Evolutionary conservation across 2,797 vertebrate species (phyloP), one percentile per base, ranked within the genome.

Genomic region (Acipenser transmontanus): DNA sequence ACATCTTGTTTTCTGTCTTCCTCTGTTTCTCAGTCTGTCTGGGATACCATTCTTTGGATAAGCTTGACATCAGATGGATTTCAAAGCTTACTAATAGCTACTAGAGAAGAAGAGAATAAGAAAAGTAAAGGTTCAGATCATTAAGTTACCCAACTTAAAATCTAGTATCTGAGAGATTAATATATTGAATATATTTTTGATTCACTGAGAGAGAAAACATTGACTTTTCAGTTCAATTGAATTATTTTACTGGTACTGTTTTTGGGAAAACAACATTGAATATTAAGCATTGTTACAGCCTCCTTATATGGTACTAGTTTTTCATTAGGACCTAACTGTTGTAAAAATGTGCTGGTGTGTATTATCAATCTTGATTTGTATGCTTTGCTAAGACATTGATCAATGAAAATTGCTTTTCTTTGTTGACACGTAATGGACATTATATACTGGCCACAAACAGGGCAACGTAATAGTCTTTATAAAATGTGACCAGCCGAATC

Each of bases 351-450:
- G 77, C 74, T 84, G 82, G 84, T 88, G 87, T 87, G 75, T 83
- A 81, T 85, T 88, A 90, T 90, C 85, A 88, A 86, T 89, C 86
- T 90, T 73, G 85, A 86, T 91, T 81, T 85, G 76, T 83, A 84
- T 85, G 70, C 76, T 75, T 78, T 78, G 76, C 78, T 84, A 77
- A 76, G 84, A 83, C 81, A 77, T 87, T 89, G 88, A 89, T 90
- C 80, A 90, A 88, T 91, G 83, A 79, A 87, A 90, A 90, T 85
- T 81, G 81, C 84, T 84, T 85, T 88, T 74, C 74, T 82, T 84
- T 81, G 84, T 81, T 87, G 85, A 89, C 81, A 78, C 34, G 73
- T 77, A 83, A 83, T 79, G 83, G 82, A 85, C 84, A 82, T 73
- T 73, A 78, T 79, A 77, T 66, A 79, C 78, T 51, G 71, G 81